These are phyloP conservation scores for Idaea straminata DNA, from an alignment of 2,888 invertebrate genomes.

Conservation along the genomic window DNA sequence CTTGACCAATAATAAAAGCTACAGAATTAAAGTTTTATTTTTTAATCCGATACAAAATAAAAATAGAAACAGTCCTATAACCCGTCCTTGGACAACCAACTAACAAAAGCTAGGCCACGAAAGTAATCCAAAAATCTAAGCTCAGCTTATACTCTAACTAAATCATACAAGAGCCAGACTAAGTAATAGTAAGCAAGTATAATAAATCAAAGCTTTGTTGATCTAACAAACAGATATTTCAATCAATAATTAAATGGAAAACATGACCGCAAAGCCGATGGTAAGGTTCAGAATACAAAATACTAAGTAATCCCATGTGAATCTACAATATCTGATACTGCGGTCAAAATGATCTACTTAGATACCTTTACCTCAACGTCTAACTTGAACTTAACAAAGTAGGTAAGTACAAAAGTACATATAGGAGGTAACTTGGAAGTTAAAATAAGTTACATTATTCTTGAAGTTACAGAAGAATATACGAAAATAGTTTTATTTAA, in stretches of 20 bases:
- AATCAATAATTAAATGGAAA: background rate
- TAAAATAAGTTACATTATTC: background rate
- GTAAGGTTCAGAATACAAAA: background rate
- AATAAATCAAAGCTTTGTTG: background rate
- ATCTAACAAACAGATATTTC: background rate
- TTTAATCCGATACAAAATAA: background rate
- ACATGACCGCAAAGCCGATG: background rate
- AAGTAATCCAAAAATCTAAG: background rate
- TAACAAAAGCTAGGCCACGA: background rate
- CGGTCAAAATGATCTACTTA: background rate
- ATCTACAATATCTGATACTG: background rate
- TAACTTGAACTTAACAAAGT: background rate
- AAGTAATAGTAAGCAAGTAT: background rate
- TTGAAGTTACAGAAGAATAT: too few relatives aligned
- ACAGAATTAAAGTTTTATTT: background rate
- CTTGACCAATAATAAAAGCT: background rate
- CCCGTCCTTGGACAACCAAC: background rate
- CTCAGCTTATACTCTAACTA: background rate
- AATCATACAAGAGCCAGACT: background rate
- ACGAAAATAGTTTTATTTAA: too few relatives aligned
- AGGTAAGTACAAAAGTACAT: background rate
- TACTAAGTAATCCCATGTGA: background rate
- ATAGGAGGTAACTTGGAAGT: background rate
- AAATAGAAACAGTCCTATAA: background rate
- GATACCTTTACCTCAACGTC: background rate